Evolutionary conservation across 37 sponge, comb jelly and placozoan species (phyloP).

Genomic region (Axinella damicornis): DNA sequence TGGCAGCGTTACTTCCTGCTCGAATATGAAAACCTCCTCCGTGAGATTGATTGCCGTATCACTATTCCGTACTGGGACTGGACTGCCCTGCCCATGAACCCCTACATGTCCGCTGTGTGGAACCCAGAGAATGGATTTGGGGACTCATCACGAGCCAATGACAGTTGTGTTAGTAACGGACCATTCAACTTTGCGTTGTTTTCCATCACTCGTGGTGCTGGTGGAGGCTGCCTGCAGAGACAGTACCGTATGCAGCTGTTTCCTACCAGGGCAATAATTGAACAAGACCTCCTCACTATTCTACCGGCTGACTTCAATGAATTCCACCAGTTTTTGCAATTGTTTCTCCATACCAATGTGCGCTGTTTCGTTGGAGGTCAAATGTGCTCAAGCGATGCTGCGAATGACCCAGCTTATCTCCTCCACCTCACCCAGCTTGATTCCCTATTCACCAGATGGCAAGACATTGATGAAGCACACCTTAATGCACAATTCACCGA

Average conservation of each 20-base stretch:
- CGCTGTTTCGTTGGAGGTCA: slow-evolving; percentile 68
- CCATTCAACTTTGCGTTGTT: slow-evolving; percentile 44
- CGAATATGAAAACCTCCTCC: slow-evolving; percentile 75
- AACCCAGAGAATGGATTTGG: slow-evolving; percentile 66
- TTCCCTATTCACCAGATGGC: slow-evolving; percentile 61
- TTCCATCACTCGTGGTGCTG: slow-evolving; percentile 30
- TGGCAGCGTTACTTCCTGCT: slow-evolving; percentile 65
- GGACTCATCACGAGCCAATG: slow-evolving; percentile 17
- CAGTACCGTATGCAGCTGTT: slow-evolving; percentile 50
- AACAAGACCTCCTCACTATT: slow-evolving; percentile 41
- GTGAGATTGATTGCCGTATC: slow-evolving; percentile 56
- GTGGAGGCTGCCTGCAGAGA: slow-evolving; percentile 66
- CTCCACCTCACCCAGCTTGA: slow-evolving; percentile 62
- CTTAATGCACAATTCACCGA: slow-evolving; percentile 19
- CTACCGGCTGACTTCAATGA: slow-evolving; percentile 30
- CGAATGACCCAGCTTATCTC: slow-evolving; percentile 60
- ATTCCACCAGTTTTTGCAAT: slow-evolving; percentile 55
- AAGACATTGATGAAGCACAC: slow-evolving; percentile 2
- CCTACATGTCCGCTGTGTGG: slow-evolving; percentile 43
- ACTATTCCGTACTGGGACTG: slow-evolving; percentile 78
- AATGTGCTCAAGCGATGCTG: slow-evolving; percentile 58
- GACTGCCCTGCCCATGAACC: slow-evolving; percentile 50
- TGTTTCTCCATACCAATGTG: slow-evolving; percentile 53
- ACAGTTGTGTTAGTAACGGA: slow-evolving; percentile 53
- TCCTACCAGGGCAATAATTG: slow-evolving; percentile 47